Evolutionary conservation across 2,797 vertebrate genomes (phyloP).

Genomic region (Remorina albescens): DNA sequence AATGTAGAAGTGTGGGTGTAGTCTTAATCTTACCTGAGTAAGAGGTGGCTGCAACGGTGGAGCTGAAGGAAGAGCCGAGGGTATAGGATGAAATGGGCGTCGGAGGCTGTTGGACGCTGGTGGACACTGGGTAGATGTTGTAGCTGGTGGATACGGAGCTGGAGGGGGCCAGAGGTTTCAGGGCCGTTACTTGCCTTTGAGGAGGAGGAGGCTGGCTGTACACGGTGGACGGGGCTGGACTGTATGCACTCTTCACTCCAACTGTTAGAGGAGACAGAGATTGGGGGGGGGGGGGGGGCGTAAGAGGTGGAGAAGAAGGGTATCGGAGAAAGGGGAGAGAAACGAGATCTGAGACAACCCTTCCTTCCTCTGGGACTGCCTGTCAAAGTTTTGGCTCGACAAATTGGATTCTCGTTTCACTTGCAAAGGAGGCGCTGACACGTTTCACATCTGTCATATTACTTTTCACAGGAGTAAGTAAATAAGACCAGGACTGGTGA

Average conservation of each 20-base stretch:
- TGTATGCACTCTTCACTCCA: slow-evolving; percentile 82
- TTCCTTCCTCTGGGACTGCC: slow-evolving; percentile 14
- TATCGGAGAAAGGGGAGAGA: background rate
- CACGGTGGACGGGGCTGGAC: slow-evolving; percentile 75
- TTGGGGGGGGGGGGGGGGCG: background rate
- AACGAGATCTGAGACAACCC: slow-evolving; percentile 10
- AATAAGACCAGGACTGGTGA: slow-evolving; percentile 17
- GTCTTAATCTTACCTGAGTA: slow-evolving; percentile 78
- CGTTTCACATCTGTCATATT: slow-evolving; percentile 15
- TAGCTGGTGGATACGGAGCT: slow-evolving; percentile 81
- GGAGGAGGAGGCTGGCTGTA: slow-evolving; percentile 84
- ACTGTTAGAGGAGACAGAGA: slow-evolving; percentile 41
- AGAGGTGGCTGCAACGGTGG: slow-evolving; percentile 75
- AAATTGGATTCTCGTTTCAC: slow-evolving; percentile 36
- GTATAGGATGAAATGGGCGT: slow-evolving; percentile 84
- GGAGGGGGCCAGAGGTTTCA: slow-evolving; percentile 79
- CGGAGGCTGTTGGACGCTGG: slow-evolving; percentile 80
- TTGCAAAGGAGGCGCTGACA: slow-evolving; percentile 22
- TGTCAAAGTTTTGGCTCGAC: slow-evolving; percentile 26
- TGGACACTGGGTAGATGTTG: slow-evolving; percentile 81
- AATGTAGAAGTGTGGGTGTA: too few species aligned
- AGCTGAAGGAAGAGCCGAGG: slow-evolving; percentile 81
- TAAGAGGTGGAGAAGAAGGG: slow-evolving; percentile 6
- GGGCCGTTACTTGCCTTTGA: slow-evolving; percentile 81
- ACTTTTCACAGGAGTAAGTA: slow-evolving; percentile 1